Evolutionary conservation across 2,888 invertebrate genomes (phyloP).

Genomic region (Cryptocephalus moraei): DNA sequence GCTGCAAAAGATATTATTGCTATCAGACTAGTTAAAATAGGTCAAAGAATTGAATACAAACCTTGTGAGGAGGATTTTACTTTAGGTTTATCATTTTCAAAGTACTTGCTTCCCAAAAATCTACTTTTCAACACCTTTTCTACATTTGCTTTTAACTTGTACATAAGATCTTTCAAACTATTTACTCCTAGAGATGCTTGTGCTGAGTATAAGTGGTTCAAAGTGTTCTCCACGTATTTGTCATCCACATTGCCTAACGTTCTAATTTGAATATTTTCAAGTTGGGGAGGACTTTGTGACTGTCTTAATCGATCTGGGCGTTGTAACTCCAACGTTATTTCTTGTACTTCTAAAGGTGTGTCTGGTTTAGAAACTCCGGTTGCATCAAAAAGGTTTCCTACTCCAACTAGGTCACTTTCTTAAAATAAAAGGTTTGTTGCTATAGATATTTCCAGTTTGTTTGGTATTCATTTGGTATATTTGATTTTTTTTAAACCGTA

Average conservation of each 20-base stretch:
- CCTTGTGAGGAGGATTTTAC: not conserved
- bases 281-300: not conserved
- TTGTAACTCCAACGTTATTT: constrained; percentile 9
- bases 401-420: constrained; percentile 20
- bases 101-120: constrained; percentile 1
- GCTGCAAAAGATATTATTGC: no score
- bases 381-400: constrained; percentile 31
- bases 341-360: constrained; percentile 17
- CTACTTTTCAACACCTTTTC: constrained; percentile 1
- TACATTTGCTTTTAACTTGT: constrained; percentile 2
- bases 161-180: constrained; percentile 16
- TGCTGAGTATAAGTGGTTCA: constrained; percentile 13
- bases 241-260: constrained; percentile 2
- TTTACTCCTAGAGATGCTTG: constrained; percentile 15
- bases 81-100: not conserved
- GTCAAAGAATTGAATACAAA: no score
- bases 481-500: no score
- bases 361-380: constrained; percentile 31
- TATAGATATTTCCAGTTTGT: no score
- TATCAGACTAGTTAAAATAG: not conserved
- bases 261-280: constrained; percentile 6
- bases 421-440: no score
- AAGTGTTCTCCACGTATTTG: constrained; percentile 3
- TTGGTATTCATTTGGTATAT: no score
- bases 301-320: not conserved